Base-by-base conservation (phyloP, 2,888 invertebrate genomes). In the Pollenia angustigena region DNA sequence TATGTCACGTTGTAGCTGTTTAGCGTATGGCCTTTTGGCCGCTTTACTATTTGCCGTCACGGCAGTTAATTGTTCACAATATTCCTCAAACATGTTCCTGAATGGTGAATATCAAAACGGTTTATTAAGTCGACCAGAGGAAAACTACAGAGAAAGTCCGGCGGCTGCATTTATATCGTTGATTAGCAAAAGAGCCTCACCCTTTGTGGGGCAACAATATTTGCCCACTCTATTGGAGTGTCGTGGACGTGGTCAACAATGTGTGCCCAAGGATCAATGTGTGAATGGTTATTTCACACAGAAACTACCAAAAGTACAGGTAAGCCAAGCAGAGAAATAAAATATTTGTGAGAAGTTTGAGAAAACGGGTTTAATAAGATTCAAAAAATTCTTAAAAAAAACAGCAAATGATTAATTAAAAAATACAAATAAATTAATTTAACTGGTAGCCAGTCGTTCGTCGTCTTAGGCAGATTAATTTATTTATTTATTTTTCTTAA, bases 101-200 rank as follows among this genome's bases (percentile, higher is more conserved):
- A 91, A 91, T 75, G 92, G 92, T n/a, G 90, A 92, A 82, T 92
- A 93, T 56, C 90, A 92, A 79, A 92, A 91, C 80, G 90, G 90
- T 42, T 89, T 92, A 48, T 89, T 89, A 58, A 90, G 89, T 54
- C 88, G 90, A 46, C 89, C 88, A 50, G 91, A 91, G 42, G 88
- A 90, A 48, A 89, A 89, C 48, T 89, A 88, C 80, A 89, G 90
- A 11, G 87, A 89, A 10, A 87, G 90, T 88, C 90, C 90, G 16
- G 87, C 90, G 42, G 92, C 92, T 69, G 90, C 92, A 3, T 92
- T 92, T 80, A 89, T 93, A 32, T 92, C 92, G 23, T 90, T 92
- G 74, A 91, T 92, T 16, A 93, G 93, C 85, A 89, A 93, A 16
- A 91, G 93, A 81, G 92, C 92, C 4, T 80, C 90, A 14, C 92